These are phyloP conservation scores for Corythornis vintsioides DNA, from an alignment of 2,113 vertebrate genomes.

Conservation along the genomic window DNA sequence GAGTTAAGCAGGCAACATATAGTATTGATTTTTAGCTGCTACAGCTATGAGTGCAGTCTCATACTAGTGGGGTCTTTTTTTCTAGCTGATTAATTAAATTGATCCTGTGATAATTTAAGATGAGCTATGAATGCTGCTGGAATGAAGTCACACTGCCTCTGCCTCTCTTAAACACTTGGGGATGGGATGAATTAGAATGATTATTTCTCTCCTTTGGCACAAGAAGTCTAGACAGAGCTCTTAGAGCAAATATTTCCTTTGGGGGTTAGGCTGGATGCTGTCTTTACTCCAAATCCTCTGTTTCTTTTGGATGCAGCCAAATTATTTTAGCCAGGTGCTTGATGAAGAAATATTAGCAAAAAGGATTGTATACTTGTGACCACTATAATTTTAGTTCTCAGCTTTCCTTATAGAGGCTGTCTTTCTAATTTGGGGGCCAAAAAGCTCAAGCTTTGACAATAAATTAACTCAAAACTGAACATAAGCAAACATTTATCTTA, in stretches of 20 bases:
- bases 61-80: neutral
- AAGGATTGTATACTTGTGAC: neutral
- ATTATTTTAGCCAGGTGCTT: neutral
- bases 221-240: neutral
- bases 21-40: neutral
- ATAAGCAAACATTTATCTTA: neutral
- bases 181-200: neutral
- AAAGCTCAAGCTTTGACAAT: neutral
- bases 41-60: neutral
- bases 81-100: neutral
- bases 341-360: neutral
- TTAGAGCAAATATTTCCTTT: neutral
- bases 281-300: neutral
- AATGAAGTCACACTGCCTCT: neutral
- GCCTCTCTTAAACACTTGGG: neutral
- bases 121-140: neutral
- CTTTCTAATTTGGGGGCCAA: neutral
- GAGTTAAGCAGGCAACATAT: neutral
- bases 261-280: neutral
- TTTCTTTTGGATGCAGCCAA: neutral
- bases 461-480: neutral
- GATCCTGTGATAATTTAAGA: neutral
- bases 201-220: neutral
- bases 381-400: neutral
- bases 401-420: neutral